phyloP scores from a whole-genome alignment of 2,113 vertebrate species.

The Brienomyrus longianalis region DNA sequence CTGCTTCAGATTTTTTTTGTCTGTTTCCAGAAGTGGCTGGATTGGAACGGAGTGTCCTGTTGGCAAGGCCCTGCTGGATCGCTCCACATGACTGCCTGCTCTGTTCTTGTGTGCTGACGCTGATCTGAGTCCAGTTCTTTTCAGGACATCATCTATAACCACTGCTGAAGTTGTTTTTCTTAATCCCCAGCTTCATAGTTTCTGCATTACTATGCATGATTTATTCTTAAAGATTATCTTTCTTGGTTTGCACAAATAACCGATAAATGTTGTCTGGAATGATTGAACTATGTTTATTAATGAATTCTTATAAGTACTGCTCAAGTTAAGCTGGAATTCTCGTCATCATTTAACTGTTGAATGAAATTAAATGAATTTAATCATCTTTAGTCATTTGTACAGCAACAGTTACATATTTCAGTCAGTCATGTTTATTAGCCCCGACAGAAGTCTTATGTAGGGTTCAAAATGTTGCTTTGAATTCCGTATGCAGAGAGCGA shows the following conservation, averaged over 20 bases:
- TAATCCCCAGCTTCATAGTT: neutral
- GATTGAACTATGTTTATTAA: neutral
- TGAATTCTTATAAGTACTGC: neutral
- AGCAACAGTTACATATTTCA: neutral
- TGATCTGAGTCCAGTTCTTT: neutral
- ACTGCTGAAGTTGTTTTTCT: neutral
- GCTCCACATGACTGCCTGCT: neutral
- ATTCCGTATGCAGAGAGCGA: neutral
- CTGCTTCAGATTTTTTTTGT: neutral
- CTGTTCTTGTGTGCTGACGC: neutral
- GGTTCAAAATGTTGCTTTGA: neutral
- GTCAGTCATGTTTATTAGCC: neutral
- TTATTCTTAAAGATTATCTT: neutral
- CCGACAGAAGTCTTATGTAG: neutral
- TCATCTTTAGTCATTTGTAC: neutral
- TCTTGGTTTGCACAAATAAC: neutral
- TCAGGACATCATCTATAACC: slow-evolving; percentile 1
- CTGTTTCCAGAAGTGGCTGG: neutral
- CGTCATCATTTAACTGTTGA: neutral
- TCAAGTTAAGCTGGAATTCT: neutral
- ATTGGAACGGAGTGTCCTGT: neutral
- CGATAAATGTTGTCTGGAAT: neutral
- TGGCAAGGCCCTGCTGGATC: neutral
- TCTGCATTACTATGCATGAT: neutral
- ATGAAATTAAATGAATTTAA: neutral